Conservation (phyloP, 2,797 vertebrate genomes). For the Sarcophilus harrisii region DNA sequence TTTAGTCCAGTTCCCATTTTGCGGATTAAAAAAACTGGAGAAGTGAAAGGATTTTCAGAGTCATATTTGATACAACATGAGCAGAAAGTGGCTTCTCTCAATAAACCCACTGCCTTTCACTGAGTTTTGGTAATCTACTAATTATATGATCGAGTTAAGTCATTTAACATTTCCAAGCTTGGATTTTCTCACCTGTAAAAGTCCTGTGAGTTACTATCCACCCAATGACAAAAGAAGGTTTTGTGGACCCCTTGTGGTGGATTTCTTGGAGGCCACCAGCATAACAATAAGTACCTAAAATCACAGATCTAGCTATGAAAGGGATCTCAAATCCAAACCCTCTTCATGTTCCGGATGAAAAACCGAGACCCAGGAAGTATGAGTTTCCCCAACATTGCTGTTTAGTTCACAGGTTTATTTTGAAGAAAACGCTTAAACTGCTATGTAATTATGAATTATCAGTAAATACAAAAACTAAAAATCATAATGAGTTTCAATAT, state of each 20-base stretch:
- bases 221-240: neutral
- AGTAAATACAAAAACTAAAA: conserved; percentile 36
- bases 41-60: neutral
- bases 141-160: neutral
- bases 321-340: neutral
- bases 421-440: neutral
- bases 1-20: neutral
- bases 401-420: neutral
- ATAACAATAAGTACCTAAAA: neutral
- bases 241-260: neutral
- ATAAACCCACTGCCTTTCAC: neutral
- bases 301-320: neutral
- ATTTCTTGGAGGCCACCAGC: neutral
- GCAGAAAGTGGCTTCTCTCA: neutral
- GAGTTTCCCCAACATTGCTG: neutral
- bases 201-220: neutral
- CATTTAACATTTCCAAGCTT: neutral
- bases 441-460: neutral
- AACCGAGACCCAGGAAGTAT: neutral
- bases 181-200: neutral
- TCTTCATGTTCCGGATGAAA: neutral
- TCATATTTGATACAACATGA: neutral
- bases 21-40: neutral
- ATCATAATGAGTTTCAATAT: conserved; percentile 3
- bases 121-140: neutral